Evolutionary conservation across 2,888 invertebrate species (phyloP).

Genomic region (Dioctria rufipes): DNA sequence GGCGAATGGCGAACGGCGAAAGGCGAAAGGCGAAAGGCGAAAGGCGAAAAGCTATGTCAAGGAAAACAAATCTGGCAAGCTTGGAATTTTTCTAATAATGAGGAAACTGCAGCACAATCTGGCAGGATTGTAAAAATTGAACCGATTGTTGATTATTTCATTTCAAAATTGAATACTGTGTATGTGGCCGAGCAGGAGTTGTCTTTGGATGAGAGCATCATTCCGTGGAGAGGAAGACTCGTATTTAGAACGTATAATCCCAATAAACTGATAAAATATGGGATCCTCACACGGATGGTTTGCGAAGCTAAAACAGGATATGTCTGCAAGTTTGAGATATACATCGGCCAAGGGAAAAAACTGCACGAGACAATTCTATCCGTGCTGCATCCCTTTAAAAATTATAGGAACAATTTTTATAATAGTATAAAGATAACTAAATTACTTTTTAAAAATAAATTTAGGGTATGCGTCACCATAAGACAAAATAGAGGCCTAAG

Average conservation of each 20-base stretch:
- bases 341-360: background rate
- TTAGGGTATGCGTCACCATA: background rate
- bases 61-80: background rate
- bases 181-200: too few species aligned
- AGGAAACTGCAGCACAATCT: background rate
- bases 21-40: too few species aligned
- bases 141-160: conserved; percentile 3
- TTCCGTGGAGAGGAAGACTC: too few species aligned
- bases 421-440: background rate
- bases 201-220: too few species aligned
- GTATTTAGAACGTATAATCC: too few species aligned
- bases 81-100: background rate
- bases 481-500: conserved; percentile 9
- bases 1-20: too few species aligned
- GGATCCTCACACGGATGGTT: too few species aligned
- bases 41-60: conserved; percentile 10
- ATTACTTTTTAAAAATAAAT: background rate
- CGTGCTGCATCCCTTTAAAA: background rate
- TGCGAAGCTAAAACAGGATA: too few species aligned
- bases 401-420: background rate
- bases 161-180: background rate
- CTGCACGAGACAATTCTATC: background rate
- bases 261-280: too few species aligned
- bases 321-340: background rate
- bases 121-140: background rate